These are phyloP conservation scores for Dromas ardeola DNA, from an alignment of 2,113 vertebrate species.

Conservation along the genomic window DNA sequence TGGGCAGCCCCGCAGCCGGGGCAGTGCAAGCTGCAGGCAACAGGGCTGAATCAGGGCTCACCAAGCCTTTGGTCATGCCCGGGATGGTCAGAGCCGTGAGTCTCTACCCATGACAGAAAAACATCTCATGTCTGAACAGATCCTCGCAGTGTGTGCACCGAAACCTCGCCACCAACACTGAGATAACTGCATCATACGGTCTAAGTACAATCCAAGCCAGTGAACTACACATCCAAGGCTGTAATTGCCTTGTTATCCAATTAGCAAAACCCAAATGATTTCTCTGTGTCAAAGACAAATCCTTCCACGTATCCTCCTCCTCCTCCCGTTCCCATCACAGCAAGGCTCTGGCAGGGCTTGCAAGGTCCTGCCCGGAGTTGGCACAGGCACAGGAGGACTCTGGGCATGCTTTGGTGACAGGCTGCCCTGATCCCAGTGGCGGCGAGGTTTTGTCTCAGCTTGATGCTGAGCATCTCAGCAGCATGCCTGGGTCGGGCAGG, in stretches of 20 bases:
- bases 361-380: not conserved
- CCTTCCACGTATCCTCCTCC: not conserved
- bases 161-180: not conserved
- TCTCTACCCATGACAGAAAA: not conserved
- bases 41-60: not conserved
- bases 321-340: not conserved
- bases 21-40: not conserved
- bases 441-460: not conserved
- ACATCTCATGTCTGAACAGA: not conserved
- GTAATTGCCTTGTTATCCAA: slow-evolving; percentile 17
- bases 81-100: not conserved
- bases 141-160: not conserved
- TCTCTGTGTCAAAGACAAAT: not conserved
- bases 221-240: not conserved
- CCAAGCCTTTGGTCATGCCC: not conserved
- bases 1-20: not conserved
- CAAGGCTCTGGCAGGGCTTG: not conserved
- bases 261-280: not conserved
- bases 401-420: not conserved
- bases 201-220: not conserved
- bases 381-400: not conserved
- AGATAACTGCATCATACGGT: not conserved
- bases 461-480: not conserved
- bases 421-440: not conserved
- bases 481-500: not conserved